A percentile compares a stretch with the other conserved stretches of the same genome.
phyloP scores from a whole-genome alignment of 1,140 invertebrate genomes.

The Apis cerana region DNA sequence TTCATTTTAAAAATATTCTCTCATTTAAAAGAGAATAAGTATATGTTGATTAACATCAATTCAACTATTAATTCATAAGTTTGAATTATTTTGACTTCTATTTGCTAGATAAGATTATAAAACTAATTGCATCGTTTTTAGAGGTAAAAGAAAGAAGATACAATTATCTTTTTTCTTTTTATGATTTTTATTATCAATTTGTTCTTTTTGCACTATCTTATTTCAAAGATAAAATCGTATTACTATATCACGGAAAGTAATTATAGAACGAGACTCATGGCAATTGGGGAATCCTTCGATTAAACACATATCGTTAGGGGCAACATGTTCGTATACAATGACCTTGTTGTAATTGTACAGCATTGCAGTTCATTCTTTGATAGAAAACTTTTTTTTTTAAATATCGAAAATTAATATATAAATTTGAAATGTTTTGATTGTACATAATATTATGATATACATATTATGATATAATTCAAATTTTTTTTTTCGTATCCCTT shows the following conservation, averaged over 20 bases:
- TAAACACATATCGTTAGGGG: slow-evolving; percentile 66
- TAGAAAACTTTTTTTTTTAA: slow-evolving; percentile 10
- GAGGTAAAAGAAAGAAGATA: neutral
- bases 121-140: neutral
- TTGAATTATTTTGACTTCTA: neutral
- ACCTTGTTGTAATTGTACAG: slow-evolving; percentile 50
- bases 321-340: slow-evolving; percentile 45
- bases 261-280: slow-evolving; percentile 39
- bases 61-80: neutral
- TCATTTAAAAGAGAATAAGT: neutral
- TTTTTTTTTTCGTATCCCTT: neutral
- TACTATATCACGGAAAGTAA: slow-evolving; percentile 30
- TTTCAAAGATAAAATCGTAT: slow-evolving; percentile 22
- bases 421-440: slow-evolving; percentile 5
- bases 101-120: neutral
- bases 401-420: slow-evolving; percentile 10
- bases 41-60: neutral
- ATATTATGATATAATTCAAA: slow-evolving; percentile 18
- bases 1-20: neutral
- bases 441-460: neutral
- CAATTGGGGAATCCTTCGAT: slow-evolving; percentile 54
- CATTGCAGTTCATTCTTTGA: slow-evolving; percentile 35
- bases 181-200: neutral
- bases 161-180: neutral
- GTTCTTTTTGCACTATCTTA: too few species aligned